Base-by-base conservation (phyloP, 53 echinoderm and acorn worm species). In the Holothuria scabra region DNA sequence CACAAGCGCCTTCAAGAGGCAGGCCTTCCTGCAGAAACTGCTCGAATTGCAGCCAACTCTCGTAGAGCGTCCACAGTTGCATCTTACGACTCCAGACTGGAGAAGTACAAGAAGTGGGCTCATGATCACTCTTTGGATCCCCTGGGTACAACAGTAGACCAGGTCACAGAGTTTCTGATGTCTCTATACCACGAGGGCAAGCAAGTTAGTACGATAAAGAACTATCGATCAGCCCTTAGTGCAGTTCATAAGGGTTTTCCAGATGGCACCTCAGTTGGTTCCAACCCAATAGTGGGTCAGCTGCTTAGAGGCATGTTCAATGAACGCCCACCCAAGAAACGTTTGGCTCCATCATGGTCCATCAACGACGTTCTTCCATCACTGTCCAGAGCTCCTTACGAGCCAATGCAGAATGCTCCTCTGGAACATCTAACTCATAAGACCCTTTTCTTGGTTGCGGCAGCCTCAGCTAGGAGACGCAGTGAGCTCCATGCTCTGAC, bases 21-120 rank as follows among this genome's bases (percentile, higher is more conserved):
- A n/a, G 82, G 82, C 8, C 48, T 81, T 81, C 37, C 82, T 22
- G 60, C 21, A 28, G 12, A 12, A 10, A 21, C 82, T 81, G 82
- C 82, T 63, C 5, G 10, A 24, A 46, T 79, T 14, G 64, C 82
- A 19, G 82, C 29, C 24, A 13, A 60, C 32, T 28, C 82, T 28
- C 28, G 82, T 28, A 41, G 82, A 63, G n/a, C 4, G 23, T 65
- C 82, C 18, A 81, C 80, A 16, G 7, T 60, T 14, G 5, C 24
- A 29, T 20, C 38, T 61, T 81, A 81, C 20, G 21, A 60, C 30
- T 26, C 60, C 12, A 5, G 82, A 63, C 60, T 81, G 24, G 28
- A 32, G 8, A 60, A 38, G 9, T 81, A 26, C 62, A n/a, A 23
- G n/a, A 72, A 33, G 30, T 72, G 74, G 74, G 30, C 33, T n/a